Percentiles rank a stretch among this genome's conserved stretches.
phyloP scores from a whole-genome alignment of 2,113 vertebrate genomes.

The Siphamia tubifer region DNA sequence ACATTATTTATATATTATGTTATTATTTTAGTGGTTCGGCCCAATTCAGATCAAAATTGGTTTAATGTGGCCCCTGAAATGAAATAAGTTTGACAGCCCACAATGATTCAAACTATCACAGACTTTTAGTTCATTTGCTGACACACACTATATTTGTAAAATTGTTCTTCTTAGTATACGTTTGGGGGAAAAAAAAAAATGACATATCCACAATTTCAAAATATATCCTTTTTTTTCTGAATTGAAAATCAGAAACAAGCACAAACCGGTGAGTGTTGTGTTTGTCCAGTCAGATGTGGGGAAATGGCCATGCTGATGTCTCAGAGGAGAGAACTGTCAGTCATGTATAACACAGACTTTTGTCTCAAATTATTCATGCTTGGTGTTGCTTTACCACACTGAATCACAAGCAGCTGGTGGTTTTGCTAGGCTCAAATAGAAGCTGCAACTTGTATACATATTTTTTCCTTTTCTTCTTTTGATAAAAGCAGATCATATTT shows the following conservation, averaged over 20 bases:
- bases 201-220: not conserved
- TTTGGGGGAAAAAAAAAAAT: too few relatives aligned
- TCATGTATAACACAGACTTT: not conserved
- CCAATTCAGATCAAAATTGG: too few relatives aligned
- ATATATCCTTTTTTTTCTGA: not conserved
- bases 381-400: not conserved
- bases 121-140: too few relatives aligned
- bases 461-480: too few relatives aligned
- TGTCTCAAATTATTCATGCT: not conserved
- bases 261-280: not conserved
- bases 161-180: too few relatives aligned
- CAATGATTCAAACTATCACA: too few relatives aligned
- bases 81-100: too few relatives aligned
- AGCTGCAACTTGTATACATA: not conserved
- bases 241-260: not conserved
- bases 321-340: not conserved
- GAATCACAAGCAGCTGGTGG: not conserved
- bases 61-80: too few relatives aligned
- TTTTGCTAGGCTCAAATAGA: not conserved
- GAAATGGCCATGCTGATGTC: not conserved
- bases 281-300: not conserved
- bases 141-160: too few relatives aligned
- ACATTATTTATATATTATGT: too few relatives aligned
- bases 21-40: too few relatives aligned
- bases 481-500: too few relatives aligned